Base-by-base conservation (phyloP, 2,797 vertebrate genomes). In the Hydrolagus colliei region DNA sequence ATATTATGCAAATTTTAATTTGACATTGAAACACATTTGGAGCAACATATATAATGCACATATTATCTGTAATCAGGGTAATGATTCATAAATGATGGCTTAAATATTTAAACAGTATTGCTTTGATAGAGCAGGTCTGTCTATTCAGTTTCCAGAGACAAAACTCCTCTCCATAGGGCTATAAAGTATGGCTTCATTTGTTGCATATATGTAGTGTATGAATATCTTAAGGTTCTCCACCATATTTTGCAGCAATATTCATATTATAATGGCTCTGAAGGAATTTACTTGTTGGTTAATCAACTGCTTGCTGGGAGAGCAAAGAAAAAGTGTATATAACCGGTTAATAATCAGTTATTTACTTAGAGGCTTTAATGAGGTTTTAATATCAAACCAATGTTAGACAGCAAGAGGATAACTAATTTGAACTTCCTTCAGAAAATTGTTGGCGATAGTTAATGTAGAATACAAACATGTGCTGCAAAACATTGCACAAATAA, bases 401-500 rank as follows among this genome's bases (percentile, higher is more conserved):
- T 52, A 11, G 27, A 22, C 63, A 35, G 20, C 41, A 18, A 71
- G 12, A 84, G 52, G 10, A 9, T 18, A 76, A 20, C 52, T 18
- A 76, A 76, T 18, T 41, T 76, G 9, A 82, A 63, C 61, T 22
- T 67, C 79, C 74, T 59, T 14, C 18, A 35, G 73, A 32, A 41
- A 41, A 41, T 75, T 76, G 72, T 27, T 65, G 13, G 22, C 41
- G 5, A 78, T n/a, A 80, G 62, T 27, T 20, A 68, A 82, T 20
- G 18, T n/a, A 68, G 59, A 52, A 68, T 16, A 84, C 32, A 82
- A 14, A 84, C 41, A 84, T 84, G 71, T 71, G 79, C 32, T 18
- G 71, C 65, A 84, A 61, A 82, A 84, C 79, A 84, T 84, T 84
- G 79, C 62, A 84, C 79, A 68, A 84, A 65, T 52, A 59, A 80